Conservation (phyloP, 2,797 vertebrate genomes). For the Manis crassicaudata region DNA sequence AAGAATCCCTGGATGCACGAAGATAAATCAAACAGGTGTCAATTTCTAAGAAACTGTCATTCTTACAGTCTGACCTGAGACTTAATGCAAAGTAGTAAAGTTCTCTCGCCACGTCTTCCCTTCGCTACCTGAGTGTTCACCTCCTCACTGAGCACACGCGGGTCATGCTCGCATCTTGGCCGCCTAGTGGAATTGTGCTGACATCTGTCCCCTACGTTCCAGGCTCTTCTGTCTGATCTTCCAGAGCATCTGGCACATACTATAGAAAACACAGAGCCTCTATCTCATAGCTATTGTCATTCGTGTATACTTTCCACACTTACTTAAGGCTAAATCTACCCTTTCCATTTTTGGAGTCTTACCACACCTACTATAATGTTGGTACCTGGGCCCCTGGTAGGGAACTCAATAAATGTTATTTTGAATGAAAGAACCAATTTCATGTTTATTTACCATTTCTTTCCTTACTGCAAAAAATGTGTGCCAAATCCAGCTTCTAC, state of each 20-base stretch:
- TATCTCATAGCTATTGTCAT: accelerated
- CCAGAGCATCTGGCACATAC: not conserved
- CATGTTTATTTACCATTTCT: not conserved
- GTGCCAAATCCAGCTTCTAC: not conserved
- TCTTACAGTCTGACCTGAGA: not conserved
- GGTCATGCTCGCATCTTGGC: accelerated
- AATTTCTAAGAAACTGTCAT: not conserved
- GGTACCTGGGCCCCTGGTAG: accelerated
- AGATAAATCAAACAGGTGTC: not conserved
- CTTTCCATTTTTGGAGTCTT: not conserved
- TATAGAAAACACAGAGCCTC: not conserved
- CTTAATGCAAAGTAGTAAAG: not conserved
- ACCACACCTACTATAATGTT: not conserved
- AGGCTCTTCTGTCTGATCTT: not conserved
- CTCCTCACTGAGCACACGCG: too few species aligned
- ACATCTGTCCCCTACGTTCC: not conserved
- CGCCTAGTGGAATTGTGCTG: not conserved
- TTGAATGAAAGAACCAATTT: not conserved
- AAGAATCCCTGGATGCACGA: not conserved
- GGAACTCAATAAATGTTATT: not conserved
- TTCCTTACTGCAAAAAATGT: not conserved
- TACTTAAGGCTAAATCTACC: not conserved
- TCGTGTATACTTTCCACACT: not conserved
- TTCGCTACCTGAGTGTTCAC: not conserved
- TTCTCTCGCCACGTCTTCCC: not conserved